These are phyloP conservation scores for Nyctalus aviator DNA, from an alignment of 2,797 vertebrate species.

Conservation along the genomic window DNA sequence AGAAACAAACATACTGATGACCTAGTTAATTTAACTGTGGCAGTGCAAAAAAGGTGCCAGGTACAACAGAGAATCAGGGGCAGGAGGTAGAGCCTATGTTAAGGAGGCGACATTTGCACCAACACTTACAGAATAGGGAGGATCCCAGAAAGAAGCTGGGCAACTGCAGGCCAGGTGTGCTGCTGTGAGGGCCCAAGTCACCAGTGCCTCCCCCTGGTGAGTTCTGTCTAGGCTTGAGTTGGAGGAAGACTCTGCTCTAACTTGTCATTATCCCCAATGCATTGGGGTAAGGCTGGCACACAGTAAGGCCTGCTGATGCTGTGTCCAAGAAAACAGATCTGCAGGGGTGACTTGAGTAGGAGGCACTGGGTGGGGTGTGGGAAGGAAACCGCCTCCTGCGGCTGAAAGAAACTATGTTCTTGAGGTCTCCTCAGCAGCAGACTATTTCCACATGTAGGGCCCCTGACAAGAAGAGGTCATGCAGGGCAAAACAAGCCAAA, in stretches of 20 bases:
- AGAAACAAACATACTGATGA: neutral
- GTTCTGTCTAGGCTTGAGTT: neutral
- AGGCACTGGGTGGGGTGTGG: neutral
- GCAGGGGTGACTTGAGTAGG: neutral
- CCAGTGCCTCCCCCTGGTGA: neutral
- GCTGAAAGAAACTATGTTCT: neutral
- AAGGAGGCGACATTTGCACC: neutral
- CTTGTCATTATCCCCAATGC: neutral
- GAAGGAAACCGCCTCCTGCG: neutral
- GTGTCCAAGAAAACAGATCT: neutral
- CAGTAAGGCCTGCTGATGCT: rapidly evolving
- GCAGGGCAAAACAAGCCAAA: neutral
- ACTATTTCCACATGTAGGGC: neutral
- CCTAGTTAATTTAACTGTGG: neutral
- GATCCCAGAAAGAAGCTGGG: rapidly evolving
- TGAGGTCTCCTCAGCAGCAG: neutral
- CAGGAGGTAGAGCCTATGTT: neutral
- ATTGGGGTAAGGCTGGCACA: neutral
- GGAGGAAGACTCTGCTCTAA: neutral
- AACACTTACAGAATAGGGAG: neutral
- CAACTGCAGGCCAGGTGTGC: neutral
- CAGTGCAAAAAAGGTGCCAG: neutral
- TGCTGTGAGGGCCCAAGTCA: rapidly evolving
- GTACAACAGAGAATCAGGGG: neutral
- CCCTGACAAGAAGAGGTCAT: neutral